Conservation (phyloP, 2,888 invertebrate species). For the Perizoma flavofasciatum region DNA sequence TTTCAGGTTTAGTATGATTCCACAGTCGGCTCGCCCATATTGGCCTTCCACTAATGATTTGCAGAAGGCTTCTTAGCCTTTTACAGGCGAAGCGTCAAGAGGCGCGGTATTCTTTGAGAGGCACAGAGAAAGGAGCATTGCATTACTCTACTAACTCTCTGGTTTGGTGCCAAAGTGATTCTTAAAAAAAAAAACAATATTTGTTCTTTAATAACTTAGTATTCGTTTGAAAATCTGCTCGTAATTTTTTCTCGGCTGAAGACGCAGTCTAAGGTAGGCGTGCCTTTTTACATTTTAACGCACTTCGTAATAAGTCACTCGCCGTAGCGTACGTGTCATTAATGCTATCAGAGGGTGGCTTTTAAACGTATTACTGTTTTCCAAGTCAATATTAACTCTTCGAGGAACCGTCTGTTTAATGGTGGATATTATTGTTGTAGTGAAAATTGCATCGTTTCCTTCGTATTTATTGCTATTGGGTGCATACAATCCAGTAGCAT, state of each 20-base stretch:
- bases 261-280: conserved; percentile 47
- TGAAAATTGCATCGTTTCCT: conserved; percentile 17
- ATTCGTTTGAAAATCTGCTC: background rate
- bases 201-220: no score
- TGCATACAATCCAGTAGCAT: background rate
- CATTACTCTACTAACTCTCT: no score
- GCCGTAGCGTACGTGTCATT: conserved; percentile 36
- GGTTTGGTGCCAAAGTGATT: no score
- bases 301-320: conserved; percentile 43
- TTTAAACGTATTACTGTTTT: conserved; percentile 42
- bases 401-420: conserved; percentile 26
- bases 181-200: no score
- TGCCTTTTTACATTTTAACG: conserved; percentile 62
- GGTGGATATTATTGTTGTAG: conserved; percentile 25
- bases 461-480: background rate
- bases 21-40: conserved; percentile 27
- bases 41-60: conserved; percentile 9
- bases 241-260: conserved; percentile 1
- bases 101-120: background rate
- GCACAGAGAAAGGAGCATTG: no score
- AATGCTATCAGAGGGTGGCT: conserved; percentile 37
- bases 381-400: conserved; percentile 27
- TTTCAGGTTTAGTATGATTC: conserved; percentile 49
- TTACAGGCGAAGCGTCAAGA: conserved; percentile 13
- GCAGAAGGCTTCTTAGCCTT: conserved; percentile 15